A percentile compares a stretch with the other conserved stretches of the same genome.
Evolutionary conservation across 2,888 invertebrate genomes (phyloP).

Genomic region (Empis livida): DNA sequence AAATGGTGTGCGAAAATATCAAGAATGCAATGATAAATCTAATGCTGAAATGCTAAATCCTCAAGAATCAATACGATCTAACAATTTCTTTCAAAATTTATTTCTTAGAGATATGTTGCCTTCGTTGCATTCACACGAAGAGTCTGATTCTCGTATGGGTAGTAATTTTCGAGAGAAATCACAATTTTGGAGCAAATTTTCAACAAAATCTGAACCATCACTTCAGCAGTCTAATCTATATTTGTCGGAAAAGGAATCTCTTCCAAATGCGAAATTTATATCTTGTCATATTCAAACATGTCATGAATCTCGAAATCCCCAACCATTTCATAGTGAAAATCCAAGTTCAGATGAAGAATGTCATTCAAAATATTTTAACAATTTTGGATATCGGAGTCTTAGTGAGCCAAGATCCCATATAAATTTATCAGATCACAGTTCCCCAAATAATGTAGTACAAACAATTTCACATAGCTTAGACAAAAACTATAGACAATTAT

Average conservation of each 20-base stretch:
- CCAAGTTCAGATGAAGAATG: constrained; percentile 25
- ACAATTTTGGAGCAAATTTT: constrained; percentile 49
- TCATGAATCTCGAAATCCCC: constrained; percentile 8
- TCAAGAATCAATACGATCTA: constrained; percentile 45
- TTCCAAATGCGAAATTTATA: background rate
- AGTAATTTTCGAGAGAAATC: constrained; percentile 56
- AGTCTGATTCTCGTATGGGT: constrained; percentile 29
- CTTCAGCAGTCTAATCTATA: constrained; percentile 47
- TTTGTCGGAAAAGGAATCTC: constrained; percentile 47
- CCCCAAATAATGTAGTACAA: background rate
- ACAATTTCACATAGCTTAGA: background rate
- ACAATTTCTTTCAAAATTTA: constrained; percentile 59
- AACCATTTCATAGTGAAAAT: constrained; percentile 11
- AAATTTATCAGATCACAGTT: background rate
- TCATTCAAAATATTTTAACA: constrained; percentile 29
- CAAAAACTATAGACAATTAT: background rate
- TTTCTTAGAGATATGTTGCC: constrained; percentile 44
- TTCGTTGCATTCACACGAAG: constrained; percentile 17
- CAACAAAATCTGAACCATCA: constrained; percentile 42
- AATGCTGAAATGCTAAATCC: constrained; percentile 43
- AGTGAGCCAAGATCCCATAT: constrained; percentile 45
- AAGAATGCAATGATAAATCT: constrained; percentile 35
- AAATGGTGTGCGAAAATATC: background rate
- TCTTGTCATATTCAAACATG: too few species aligned
- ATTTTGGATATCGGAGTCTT: constrained; percentile 41